Percentiles rank a stretch among this genome's conserved stretches.
Evolutionary conservation across 2,888 invertebrate species (phyloP).

Genomic region (Cactoblastis cactorum): DNA sequence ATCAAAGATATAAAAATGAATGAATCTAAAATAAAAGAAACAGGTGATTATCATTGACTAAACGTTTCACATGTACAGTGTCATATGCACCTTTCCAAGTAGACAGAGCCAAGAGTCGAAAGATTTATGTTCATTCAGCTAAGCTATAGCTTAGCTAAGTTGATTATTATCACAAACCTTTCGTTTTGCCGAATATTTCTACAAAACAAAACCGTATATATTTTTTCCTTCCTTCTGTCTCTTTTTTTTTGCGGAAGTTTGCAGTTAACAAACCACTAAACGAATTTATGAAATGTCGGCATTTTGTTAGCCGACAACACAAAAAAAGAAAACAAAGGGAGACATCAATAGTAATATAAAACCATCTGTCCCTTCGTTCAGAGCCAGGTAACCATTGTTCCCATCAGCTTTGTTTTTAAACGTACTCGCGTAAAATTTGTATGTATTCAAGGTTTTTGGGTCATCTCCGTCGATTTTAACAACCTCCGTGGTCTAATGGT

Average conservation of each 20-base stretch:
- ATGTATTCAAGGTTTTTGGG: background rate
- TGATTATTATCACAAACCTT: too few relatives aligned
- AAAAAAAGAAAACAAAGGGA: background rate
- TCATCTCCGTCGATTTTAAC: background rate
- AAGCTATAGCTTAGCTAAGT: too few relatives aligned
- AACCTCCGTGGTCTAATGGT: background rate
- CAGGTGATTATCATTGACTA: too few relatives aligned
- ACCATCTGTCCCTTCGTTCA: background rate
- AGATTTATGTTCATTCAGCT: too few relatives aligned
- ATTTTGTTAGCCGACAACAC: background rate
- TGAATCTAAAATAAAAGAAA: too few relatives aligned
- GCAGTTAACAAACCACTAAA: background rate
- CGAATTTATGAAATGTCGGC: slow-evolving; percentile 2
- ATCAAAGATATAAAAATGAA: too few relatives aligned
- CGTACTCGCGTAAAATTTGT: background rate
- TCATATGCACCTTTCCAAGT: too few relatives aligned
- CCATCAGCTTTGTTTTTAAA: background rate
- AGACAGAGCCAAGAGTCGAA: too few relatives aligned
- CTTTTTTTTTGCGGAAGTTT: background rate
- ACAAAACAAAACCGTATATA: too few relatives aligned
- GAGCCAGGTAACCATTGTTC: background rate
- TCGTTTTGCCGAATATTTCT: too few relatives aligned
- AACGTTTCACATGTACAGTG: too few relatives aligned
- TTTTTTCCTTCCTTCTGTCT: too few relatives aligned
- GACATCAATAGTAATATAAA: background rate